Conservation (phyloP, 2,797 vertebrate genomes). For the Diglossa cyanea region DNA sequence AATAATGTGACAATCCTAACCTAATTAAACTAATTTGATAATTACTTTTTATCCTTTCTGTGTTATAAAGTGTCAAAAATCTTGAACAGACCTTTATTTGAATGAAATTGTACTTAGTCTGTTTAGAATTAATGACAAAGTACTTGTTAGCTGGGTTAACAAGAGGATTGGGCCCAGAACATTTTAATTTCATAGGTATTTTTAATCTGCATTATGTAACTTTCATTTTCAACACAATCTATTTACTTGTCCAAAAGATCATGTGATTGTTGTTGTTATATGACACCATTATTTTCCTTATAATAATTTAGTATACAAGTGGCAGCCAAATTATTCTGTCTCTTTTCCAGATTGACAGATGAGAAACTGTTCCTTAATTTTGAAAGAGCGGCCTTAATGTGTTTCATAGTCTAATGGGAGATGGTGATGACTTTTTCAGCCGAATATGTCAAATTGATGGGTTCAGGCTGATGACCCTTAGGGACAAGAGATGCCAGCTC, state of each 20-base stretch:
- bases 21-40: slow-evolving; percentile 15
- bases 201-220: not conserved
- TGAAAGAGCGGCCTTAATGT: slow-evolving; percentile 46
- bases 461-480: slow-evolving; percentile 34
- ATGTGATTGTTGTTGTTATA: not conserved
- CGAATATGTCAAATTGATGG: slow-evolving; percentile 41
- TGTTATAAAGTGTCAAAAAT: not conserved
- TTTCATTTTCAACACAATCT: not conserved
- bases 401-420: slow-evolving; percentile 10
- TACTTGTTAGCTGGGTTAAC: not conserved
- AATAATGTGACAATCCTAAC: not conserved
- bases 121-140: not conserved
- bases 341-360: slow-evolving; percentile 55
- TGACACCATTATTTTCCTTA: not conserved
- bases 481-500: slow-evolving; percentile 27
- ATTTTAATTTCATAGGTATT: not conserved
- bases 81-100: not conserved
- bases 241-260: not conserved
- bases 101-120: not conserved
- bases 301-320: slow-evolving; percentile 32
- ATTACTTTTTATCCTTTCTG: not conserved
- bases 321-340: slow-evolving; percentile 61
- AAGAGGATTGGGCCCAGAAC: not conserved
- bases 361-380: slow-evolving; percentile 51
- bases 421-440: slow-evolving; percentile 40